Percentiles rank a stretch among this genome's conserved stretches.
These are phyloP conservation scores for Physeter macrocephalus DNA, from an alignment of 2,113 vertebrate genomes.

Conservation along the genomic window DNA sequence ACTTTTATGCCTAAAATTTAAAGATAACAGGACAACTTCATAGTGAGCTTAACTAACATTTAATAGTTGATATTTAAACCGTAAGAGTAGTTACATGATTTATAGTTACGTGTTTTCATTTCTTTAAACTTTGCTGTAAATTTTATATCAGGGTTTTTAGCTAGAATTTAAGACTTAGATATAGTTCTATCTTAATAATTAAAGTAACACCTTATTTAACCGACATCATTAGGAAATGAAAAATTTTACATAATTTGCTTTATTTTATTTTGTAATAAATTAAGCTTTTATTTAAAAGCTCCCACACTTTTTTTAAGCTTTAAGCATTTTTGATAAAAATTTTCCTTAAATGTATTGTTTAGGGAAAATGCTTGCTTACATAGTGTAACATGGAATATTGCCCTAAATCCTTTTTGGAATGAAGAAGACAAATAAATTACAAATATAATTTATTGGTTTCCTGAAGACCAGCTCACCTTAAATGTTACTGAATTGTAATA, in stretches of 20 bases:
- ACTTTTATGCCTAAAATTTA: not conserved
- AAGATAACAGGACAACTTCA: not conserved
- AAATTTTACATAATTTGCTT: not conserved
- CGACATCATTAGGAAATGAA: not conserved
- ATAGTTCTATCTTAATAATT: constrained; percentile 15
- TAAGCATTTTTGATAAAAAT: not conserved
- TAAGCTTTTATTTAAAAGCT: not conserved
- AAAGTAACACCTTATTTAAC: not conserved
- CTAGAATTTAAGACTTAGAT: constrained; percentile 19
- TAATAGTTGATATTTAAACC: constrained; percentile 8
- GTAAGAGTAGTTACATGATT: not conserved
- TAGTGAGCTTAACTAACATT: not conserved
- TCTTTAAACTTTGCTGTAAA: not conserved
- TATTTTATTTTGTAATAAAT: not conserved
- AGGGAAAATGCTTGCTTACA: not conserved
- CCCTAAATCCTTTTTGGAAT: not conserved
- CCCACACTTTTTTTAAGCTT: not conserved
- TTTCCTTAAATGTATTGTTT: not conserved
- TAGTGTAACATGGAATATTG: not conserved
- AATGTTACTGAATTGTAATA: not conserved
- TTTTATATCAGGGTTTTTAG: not conserved
- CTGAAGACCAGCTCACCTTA: not conserved
- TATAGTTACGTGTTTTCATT: not conserved
- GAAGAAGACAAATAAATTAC: not conserved
- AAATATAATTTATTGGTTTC: not conserved